These are phyloP conservation scores for Panthera uncia DNA, from an alignment of 2,113 vertebrate species.

Conservation along the genomic window DNA sequence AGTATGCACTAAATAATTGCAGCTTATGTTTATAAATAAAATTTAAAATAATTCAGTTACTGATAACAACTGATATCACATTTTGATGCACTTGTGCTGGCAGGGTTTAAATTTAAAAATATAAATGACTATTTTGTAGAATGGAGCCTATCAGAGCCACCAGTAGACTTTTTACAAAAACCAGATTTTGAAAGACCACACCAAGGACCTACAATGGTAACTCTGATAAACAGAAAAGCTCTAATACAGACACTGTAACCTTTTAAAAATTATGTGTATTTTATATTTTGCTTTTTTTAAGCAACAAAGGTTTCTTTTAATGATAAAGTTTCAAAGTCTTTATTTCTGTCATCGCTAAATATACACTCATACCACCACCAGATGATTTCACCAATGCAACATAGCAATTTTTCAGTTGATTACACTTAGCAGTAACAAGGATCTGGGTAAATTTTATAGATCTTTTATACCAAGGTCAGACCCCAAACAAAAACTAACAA, in stretches of 20 bases:
- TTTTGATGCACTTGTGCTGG: not conserved
- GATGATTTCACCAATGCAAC: not conserved
- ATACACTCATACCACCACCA: not conserved
- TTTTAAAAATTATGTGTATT: not conserved
- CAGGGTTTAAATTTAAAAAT: not conserved
- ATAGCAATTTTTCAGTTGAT: not conserved
- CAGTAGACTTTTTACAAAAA: not conserved
- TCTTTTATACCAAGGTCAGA: constrained; percentile 30
- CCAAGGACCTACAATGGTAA: not conserved
- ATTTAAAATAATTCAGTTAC: not conserved
- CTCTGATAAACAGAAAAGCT: not conserved
- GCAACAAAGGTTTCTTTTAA: not conserved
- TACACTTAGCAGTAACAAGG: not conserved
- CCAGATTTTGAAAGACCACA: not conserved
- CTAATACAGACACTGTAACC: not conserved
- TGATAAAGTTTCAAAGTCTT: not conserved
- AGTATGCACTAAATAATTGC: not conserved
- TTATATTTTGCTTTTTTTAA: constrained; percentile 30
- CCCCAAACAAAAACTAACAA: constrained; percentile 7
- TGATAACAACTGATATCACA: not conserved
- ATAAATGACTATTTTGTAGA: not conserved
- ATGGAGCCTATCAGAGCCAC: not conserved
- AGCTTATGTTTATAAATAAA: not conserved
- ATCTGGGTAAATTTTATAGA: not conserved
- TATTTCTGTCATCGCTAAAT: constrained; percentile 22